Evolutionary conservation across 2,113 vertebrate genomes (phyloP).

Genomic region (Alligator mississippiensis): DNA sequence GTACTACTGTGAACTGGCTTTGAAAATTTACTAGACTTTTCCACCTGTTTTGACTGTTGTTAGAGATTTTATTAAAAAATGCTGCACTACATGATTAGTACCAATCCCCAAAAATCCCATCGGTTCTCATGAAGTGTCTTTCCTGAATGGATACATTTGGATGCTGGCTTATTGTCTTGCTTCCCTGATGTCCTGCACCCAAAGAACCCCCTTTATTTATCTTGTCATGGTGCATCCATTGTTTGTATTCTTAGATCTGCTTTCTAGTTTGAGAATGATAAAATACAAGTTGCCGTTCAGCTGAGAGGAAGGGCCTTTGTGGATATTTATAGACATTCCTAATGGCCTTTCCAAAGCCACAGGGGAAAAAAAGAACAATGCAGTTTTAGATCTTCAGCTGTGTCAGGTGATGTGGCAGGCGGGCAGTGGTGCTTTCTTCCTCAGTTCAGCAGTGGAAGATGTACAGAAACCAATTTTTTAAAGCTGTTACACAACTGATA

Average conservation of each 20-base stretch:
- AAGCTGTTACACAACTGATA: conserved; percentile 58
- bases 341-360: conserved; percentile 38
- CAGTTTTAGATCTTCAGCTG: neutral
- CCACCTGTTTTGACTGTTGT: neutral
- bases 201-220: neutral
- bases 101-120: neutral
- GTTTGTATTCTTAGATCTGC: neutral
- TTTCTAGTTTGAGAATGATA: conserved; percentile 28
- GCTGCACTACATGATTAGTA: neutral
- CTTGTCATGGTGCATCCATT: neutral
- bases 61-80: neutral
- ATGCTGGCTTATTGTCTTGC: conserved; percentile 5
- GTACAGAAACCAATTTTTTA: conserved; percentile 15
- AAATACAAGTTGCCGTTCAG: conserved; percentile 39
- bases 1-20: neutral
- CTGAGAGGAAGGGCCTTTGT: conserved; percentile 52
- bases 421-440: neutral
- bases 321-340: conserved; percentile 33
- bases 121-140: neutral
- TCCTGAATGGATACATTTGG: neutral
- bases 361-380: neutral
- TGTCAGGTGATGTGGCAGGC: neutral
- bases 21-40: neutral
- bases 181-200: neutral
- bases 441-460: neutral